These are phyloP conservation scores for Muricea muricata DNA, from an alignment of 92 coral and sea anemone species.

Conservation along the genomic window DNA sequence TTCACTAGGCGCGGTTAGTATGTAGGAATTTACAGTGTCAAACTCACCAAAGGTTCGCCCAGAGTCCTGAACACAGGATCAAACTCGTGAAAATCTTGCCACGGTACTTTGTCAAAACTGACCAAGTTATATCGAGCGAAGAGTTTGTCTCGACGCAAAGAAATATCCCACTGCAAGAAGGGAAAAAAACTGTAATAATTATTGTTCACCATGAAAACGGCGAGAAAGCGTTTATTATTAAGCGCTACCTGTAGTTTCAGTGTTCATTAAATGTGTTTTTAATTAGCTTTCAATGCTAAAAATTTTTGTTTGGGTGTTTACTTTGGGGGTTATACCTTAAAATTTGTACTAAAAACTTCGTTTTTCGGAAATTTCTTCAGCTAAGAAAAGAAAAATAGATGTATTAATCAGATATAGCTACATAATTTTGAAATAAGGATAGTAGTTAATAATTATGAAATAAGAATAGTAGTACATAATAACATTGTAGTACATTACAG, in stretches of 20 bases:
- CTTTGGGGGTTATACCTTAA: slow-evolving; percentile 61
- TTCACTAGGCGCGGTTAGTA: no score
- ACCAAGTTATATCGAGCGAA: slow-evolving; percentile 78
- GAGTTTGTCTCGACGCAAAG: slow-evolving; percentile 76
- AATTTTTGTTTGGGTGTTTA: no score
- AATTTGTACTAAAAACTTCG: slow-evolving; percentile 90
- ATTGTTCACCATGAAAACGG: background rate
- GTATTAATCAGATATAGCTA: no score
- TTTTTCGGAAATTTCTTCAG: slow-evolving; percentile 93
- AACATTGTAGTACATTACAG: background rate
- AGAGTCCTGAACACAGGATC: slow-evolving; percentile 83
- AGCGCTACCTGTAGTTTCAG: no score
- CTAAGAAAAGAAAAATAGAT: slow-evolving; percentile 43
- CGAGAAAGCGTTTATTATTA: no score
- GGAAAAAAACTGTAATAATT: background rate
- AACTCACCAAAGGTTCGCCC: slow-evolving; percentile 91
- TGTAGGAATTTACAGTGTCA: no score
- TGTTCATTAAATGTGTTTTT: no score
- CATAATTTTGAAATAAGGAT: background rate
- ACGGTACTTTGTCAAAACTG: slow-evolving; percentile 67
- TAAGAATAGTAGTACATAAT: background rate
- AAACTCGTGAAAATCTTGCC: slow-evolving; percentile 85
- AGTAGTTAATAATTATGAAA: background rate
- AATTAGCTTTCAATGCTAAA: no score
- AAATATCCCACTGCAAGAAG: slow-evolving; percentile 83